Evolutionary conservation across 2,797 vertebrate genomes (phyloP), one percentile per base, ranked within the genome.

Genomic region (Sebastes glaucus): DNA sequence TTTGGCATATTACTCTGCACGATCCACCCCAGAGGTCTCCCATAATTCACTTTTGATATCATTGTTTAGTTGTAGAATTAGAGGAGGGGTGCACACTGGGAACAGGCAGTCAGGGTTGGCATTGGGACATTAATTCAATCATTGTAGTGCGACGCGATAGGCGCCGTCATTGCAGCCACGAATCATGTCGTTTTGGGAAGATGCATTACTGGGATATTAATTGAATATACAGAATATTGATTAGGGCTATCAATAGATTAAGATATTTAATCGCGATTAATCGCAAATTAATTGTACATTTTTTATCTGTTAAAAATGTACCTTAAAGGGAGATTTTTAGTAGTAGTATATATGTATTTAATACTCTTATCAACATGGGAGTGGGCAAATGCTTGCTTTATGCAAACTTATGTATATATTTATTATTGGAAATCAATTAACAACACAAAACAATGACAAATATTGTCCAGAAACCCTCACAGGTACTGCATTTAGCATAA

Each of bases 51-150:
- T 91, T 90, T 83, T 93, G 85, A 88, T 91, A 87, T 92, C 74
- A 89, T 90, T 93, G 91, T 91, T 93, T 92, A 86, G 88, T 84
- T 86, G 87, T 87, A 80, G 87, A 91, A 89, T 92, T 91, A 92
- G 78, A 82, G 80, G 64, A 81, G 56, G 68, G 69, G 67, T 78
- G 71, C 67, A 71, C 86, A 59, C 52, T 80, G 85, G 90, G 86
- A 92, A 61, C 78, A 80, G 46, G 16, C 69, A 75, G 75, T 80
- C 82, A 28, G 75, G 66, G 72, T 74, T 87, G 71, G 75, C 73
- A 82, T 68, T 63, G 67, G 74, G 62, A 80, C 73, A 72, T 91
- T 87, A 74, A 88, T 90, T 87, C 66, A 89, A 90, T 86, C 55
- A 82, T 76, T 77, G 22, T 66, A 27, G 20, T 81, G 60, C 55